A percentile compares a stretch with the other conserved stretches of the same genome.
These are phyloP conservation scores for Dicrurus megarhynchus DNA, from an alignment of 2,113 vertebrate species.

Conservation along the genomic window DNA sequence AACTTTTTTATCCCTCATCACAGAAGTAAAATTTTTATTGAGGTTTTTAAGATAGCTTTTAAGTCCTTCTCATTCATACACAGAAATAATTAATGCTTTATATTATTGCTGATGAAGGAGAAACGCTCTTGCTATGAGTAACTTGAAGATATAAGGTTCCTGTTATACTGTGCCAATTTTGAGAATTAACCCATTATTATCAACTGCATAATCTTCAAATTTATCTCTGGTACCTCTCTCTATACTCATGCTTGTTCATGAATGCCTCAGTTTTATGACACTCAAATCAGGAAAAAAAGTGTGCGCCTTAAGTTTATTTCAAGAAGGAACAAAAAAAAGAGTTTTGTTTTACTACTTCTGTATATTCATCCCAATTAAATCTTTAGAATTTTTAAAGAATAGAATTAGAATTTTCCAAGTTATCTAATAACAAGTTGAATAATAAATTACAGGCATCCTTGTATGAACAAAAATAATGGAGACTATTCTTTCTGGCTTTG, in stretches of 20 bases:
- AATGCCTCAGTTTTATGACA: background rate
- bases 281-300: background rate
- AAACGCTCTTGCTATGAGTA: background rate
- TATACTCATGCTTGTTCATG: background rate
- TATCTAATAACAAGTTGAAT: background rate
- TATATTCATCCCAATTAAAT: background rate
- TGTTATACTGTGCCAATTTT: background rate
- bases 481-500: background rate
- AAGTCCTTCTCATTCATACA: background rate
- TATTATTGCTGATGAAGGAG: background rate
- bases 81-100: background rate
- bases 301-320: background rate
- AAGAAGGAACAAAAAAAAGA: background rate
- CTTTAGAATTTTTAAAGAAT: background rate
- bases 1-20: rapidly evolving
- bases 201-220: background rate
- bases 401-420: background rate
- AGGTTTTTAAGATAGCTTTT: background rate
- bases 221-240: background rate
- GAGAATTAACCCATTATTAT: background rate
- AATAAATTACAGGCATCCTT: background rate
- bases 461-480: background rate
- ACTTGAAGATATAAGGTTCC: background rate
- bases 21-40: background rate
- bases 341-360: background rate